Percentiles rank a stretch among this genome's conserved stretches.
Evolutionary conservation across 2,113 vertebrate genomes (phyloP).

Genomic region (Cichladusa arquata): DNA sequence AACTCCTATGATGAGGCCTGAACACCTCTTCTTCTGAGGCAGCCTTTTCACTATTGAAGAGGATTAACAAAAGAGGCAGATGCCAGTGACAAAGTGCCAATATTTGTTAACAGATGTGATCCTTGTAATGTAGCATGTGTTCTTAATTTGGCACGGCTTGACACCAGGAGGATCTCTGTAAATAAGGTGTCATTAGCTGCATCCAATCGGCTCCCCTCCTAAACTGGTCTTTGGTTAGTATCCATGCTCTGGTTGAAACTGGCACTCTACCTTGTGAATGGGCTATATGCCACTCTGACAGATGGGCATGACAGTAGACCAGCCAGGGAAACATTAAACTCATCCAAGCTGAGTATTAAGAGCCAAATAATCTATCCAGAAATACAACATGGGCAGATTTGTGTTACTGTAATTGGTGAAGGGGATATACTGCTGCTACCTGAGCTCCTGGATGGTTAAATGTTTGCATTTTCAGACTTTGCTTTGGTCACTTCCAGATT

Average conservation of each 20-base stretch:
- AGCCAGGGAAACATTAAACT: conserved; percentile 69
- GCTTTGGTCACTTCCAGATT: background rate
- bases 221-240: conserved; percentile 48
- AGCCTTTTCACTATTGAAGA: conserved; percentile 28
- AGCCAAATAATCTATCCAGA: conserved; percentile 43
- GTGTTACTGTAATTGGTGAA: background rate
- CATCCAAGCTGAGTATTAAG: conserved; percentile 57
- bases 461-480: background rate
- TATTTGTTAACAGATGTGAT: conserved; percentile 57
- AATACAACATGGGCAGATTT: conserved; percentile 8
- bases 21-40: background rate
- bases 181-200: conserved; percentile 60
- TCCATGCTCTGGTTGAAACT: conserved; percentile 32
- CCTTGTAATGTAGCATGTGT: conserved; percentile 61
- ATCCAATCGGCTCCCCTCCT: conserved; percentile 29
- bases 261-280: conserved; percentile 54
- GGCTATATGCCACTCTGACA: conserved; percentile 72
- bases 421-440: background rate
- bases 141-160: conserved; percentile 67
- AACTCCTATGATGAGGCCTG: background rate
- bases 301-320: conserved; percentile 67
- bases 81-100: conserved; percentile 51
- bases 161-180: conserved; percentile 62
- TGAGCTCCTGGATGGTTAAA: background rate
- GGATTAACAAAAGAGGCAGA: conserved; percentile 56